These are phyloP conservation scores for Adelphocoris suturalis DNA, from an alignment of 2,888 invertebrate species.

Conservation along the genomic window DNA sequence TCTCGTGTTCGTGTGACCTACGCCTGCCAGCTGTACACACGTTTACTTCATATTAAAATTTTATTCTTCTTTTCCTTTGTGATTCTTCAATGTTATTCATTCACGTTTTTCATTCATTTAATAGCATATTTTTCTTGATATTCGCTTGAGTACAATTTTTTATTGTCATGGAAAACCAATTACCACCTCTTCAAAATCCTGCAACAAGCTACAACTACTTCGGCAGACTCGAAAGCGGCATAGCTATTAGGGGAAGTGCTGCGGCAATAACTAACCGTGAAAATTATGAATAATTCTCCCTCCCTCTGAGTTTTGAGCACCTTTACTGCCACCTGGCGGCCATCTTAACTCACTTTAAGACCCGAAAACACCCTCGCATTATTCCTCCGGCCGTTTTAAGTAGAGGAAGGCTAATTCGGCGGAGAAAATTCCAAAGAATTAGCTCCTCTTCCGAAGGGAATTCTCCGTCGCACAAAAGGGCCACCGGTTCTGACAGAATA, in stretches of 20 bases:
- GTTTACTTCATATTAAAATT: too few species aligned
- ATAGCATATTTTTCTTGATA: too few species aligned
- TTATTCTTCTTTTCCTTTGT: too few species aligned
- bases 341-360: conserved; percentile 12
- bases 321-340: neutral
- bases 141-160: too few species aligned
- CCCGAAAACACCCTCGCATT: neutral
- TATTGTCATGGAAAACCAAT: too few species aligned
- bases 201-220: too few species aligned
- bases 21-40: too few species aligned
- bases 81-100: too few species aligned
- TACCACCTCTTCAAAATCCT: too few species aligned
- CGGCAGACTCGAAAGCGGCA: too few species aligned
- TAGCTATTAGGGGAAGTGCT: neutral
- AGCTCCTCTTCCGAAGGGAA: neutral
- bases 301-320: neutral
- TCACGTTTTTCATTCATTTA: too few species aligned
- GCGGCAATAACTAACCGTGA: neutral
- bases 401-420: neutral
- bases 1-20: too few species aligned
- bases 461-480: neutral
- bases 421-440: neutral
- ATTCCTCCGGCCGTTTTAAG: neutral
- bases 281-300: conserved; percentile 4
- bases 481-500: neutral